Conservation (phyloP, 2,888 invertebrate genomes). For the Taphrorychus bicolor region DNA sequence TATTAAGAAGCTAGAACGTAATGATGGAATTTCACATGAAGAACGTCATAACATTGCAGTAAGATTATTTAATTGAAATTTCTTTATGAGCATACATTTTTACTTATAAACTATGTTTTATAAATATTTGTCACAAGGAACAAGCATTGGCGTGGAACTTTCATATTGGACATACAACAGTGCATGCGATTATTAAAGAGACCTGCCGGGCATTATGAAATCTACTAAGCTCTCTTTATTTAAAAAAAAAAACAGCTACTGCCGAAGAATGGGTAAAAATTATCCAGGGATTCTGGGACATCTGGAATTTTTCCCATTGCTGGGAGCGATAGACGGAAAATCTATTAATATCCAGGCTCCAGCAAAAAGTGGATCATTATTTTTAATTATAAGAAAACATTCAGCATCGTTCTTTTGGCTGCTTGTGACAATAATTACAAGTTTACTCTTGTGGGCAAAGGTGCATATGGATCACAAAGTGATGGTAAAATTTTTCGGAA, state of each 20-base stretch:
- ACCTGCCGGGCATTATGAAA: not conserved
- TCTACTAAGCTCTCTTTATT: not conserved
- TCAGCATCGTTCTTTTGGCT: too few species aligned
- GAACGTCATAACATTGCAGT: slow-evolving; percentile 9
- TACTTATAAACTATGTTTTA: not conserved
- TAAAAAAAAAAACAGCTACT: not conserved
- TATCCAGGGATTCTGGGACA: not conserved
- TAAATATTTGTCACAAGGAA: slow-evolving; percentile 3
- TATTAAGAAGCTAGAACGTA: not conserved
- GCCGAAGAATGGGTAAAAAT: not conserved
- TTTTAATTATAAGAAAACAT: not conserved
- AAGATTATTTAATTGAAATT: not conserved
- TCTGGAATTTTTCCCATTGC: not conserved
- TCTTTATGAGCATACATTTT: not conserved
- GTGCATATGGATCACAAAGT: slow-evolving; percentile 2
- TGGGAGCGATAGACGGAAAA: not conserved
- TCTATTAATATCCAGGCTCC: not conserved
- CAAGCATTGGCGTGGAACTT: not conserved
- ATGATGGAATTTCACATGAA: slow-evolving; percentile 2
- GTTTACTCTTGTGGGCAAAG: too few species aligned
- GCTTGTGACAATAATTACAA: too few species aligned
- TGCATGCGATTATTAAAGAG: too few species aligned
- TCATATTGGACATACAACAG: too few species aligned
- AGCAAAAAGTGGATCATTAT: not conserved
- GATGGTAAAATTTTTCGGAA: not conserved